Percentiles rank a stretch among this genome's conserved stretches.
Conservation (phyloP, 2,888 invertebrate species). For the Macaria liturata region DNA sequence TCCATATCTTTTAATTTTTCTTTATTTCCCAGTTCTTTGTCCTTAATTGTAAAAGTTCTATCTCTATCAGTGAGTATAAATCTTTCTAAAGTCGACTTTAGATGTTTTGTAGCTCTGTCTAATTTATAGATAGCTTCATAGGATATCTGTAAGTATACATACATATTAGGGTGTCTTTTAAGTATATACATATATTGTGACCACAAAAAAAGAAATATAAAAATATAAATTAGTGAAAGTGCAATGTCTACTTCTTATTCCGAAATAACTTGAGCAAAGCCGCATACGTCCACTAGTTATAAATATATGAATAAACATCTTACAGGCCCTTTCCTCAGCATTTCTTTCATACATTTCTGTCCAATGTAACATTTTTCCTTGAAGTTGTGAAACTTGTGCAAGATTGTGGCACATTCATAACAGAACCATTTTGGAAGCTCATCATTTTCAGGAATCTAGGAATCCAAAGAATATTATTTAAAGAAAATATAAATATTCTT, state of each 20-base stretch:
- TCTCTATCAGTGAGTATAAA: slow-evolving; percentile 38
- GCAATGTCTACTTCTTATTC: no score
- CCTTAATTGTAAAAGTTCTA: slow-evolving; percentile 41
- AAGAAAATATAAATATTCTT: no score
- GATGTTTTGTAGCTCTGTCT: slow-evolving; percentile 42
- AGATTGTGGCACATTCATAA: slow-evolving; percentile 62
- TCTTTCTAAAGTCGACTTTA: slow-evolving; percentile 47
- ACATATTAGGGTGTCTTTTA: no score
- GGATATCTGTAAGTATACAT: slow-evolving; percentile 41
- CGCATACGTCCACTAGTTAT: no score
- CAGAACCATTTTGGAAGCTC: slow-evolving; percentile 60
- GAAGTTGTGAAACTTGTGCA: slow-evolving; percentile 67
- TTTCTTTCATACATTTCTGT: slow-evolving; percentile 39
- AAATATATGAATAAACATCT: slow-evolving; percentile 32
- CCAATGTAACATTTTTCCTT: slow-evolving; percentile 64
- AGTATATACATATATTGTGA: no score
- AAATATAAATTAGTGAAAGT: no score
- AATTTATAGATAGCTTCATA: slow-evolving; percentile 59
- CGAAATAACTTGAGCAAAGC: no score
- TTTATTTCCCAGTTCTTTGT: slow-evolving; percentile 18
- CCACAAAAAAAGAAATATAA: no score
- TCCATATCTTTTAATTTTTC: no score
- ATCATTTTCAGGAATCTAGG: slow-evolving; percentile 42
- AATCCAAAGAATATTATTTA: background rate
- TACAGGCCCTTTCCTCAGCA: slow-evolving; percentile 54